Base-by-base conservation (phyloP, 2,888 invertebrate genomes). In the Stenoptilia bipunctidactyla region DNA sequence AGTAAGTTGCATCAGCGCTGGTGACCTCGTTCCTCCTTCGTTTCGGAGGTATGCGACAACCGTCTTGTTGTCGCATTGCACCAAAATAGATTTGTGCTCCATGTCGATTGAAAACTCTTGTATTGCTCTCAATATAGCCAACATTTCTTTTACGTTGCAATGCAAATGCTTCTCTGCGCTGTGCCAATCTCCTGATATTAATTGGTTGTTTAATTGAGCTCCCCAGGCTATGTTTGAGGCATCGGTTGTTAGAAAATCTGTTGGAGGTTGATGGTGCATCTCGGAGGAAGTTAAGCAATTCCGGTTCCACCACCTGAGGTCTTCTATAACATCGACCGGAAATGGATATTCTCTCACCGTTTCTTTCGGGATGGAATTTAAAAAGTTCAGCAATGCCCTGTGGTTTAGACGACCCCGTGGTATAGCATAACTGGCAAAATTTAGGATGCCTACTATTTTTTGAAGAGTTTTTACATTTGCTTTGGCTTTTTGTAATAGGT, bases 11-110 rank as follows among this genome's bases (percentile, higher is more conserved):
- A 25, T 25, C 25, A 25, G 25, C 5, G 5, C 9, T 5, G 25
- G 9, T 5, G 25, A 25, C 9, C 25, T 25, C 53, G 38, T 38
- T 8, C 38, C 30, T 13, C 38, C 38, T 15, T 38, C 38, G 1
- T 55, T n/a, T 52, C 43, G 20, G 52, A 51, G 12, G 41, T 36
- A 12, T 49, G 37, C 15, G 9, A 25, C 9, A 5, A 25, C 25
- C 5, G 25, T 25, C 9, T 25, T 25, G 25, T 25, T 25, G 25
- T 25, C 25, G 25, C 25, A 6, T 9, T 25, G 25, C 5, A 25
- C 9, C 25, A 25, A 9, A 25, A 25, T 5, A 25, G 25, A 25
- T 25, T 5, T 6, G 9, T 25, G 5, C 9, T 5, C 25, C 25
- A 25, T 25, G 25, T 25, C 9, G 25, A 25, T 9, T 6, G 5